phyloP scores from a whole-genome alignment of 2,113 vertebrate genomes.

The Chaetorhynchus papuensis region DNA sequence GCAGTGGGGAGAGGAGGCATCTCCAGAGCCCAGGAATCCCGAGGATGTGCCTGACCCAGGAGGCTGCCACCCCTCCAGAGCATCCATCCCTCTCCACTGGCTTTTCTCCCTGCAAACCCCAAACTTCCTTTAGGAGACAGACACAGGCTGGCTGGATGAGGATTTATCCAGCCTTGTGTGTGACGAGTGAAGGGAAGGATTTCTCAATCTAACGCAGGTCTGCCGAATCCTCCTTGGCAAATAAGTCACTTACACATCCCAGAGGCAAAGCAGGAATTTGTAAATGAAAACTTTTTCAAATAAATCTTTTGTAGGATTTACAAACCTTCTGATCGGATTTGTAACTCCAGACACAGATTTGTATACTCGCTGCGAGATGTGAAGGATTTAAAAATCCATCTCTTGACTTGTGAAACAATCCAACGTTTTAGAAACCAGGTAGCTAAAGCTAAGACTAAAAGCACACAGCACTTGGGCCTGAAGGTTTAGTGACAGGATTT shows the following conservation, averaged over 20 bases:
- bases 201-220: neutral
- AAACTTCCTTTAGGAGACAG: neutral
- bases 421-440: constrained; percentile 29
- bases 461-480: constrained; percentile 49
- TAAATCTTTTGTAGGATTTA: constrained; percentile 63
- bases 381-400: constrained; percentile 65
- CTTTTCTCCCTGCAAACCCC: neutral
- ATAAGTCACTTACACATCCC: constrained; percentile 41
- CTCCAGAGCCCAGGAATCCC: neutral
- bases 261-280: constrained; percentile 50
- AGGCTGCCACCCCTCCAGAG: neutral
- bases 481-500: constrained; percentile 62
- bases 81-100: neutral
- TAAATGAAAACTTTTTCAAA: constrained; percentile 60
- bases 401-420: constrained; percentile 59
- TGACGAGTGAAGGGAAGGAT: neutral
- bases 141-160: neutral
- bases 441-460: constrained; percentile 63
- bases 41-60: neutral
- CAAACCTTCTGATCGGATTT: constrained; percentile 62
- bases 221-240: constrained; percentile 21
- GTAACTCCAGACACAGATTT: constrained; percentile 61
- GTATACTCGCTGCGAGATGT: constrained; percentile 35
- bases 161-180: neutral
- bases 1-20: rapidly evolving